These are phyloP conservation scores for Deroplatys truncata DNA, from an alignment of 2,888 invertebrate species.

Conservation along the genomic window DNA sequence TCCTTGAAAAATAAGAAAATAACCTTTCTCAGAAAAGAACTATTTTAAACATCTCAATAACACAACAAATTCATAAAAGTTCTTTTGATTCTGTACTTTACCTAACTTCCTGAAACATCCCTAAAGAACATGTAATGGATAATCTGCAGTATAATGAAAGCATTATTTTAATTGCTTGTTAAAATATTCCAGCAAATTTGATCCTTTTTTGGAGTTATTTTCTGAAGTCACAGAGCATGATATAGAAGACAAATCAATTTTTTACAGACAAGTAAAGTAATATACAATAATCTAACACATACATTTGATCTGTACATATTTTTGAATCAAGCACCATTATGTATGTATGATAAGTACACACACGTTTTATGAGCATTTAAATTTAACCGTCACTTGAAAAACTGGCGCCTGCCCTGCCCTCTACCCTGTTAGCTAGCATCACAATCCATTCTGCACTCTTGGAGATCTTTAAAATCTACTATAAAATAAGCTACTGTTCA, in stretches of 20 bases:
- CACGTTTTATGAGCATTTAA: constrained; percentile 5
- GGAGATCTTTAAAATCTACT: neutral
- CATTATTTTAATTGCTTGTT: neutral
- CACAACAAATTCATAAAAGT: neutral
- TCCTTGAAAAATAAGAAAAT: neutral
- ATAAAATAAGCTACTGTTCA: neutral
- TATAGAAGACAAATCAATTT: neutral
- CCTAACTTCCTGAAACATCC: neutral
- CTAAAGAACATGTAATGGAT: neutral
- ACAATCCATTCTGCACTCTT: neutral
- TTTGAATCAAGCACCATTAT: neutral
- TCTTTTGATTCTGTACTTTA: neutral
- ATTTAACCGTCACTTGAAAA: neutral
- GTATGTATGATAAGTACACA: neutral
- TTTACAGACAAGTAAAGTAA: neutral
- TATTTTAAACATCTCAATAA: neutral
- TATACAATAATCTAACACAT: neutral
- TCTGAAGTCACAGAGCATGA: neutral
- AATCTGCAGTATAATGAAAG: neutral
- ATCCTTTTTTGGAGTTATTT: neutral
- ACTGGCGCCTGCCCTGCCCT: neutral
- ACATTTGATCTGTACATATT: neutral
- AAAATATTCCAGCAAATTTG: neutral
- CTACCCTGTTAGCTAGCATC: neutral
- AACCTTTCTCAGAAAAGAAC: neutral